Evolutionary conservation across 1,140 invertebrate species (phyloP).

Genomic region (Cydia splendana): DNA sequence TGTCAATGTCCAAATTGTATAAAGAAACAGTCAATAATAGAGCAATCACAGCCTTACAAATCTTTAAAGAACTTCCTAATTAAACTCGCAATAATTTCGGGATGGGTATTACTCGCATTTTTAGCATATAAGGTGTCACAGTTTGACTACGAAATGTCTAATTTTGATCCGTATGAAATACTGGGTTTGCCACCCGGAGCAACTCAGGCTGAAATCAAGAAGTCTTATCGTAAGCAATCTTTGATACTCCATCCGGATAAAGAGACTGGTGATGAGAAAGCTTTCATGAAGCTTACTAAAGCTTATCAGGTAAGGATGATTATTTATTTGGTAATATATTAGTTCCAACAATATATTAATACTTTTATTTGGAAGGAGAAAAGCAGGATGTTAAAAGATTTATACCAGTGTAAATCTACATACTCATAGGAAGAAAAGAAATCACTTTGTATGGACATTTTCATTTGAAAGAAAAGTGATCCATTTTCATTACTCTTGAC

Average conservation of each 20-base stretch:
- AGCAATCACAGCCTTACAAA: constrained; percentile 92
- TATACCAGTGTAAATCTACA: too few species aligned
- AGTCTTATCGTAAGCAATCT: constrained; percentile 96
- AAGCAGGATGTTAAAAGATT: too few species aligned
- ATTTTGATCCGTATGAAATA: constrained; percentile 99
- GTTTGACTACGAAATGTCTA: constrained; percentile 98
- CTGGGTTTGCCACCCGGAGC: constrained; percentile 92
- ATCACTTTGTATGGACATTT: too few species aligned
- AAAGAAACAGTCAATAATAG: constrained; percentile 90
- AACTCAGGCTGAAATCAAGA: constrained; percentile 94
- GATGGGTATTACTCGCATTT: constrained; percentile 93
- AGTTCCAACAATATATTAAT: background rate
- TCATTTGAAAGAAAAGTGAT: too few species aligned
- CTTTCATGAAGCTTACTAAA: constrained; percentile 99
- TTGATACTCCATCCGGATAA: constrained; percentile 98
- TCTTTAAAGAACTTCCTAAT: constrained; percentile 86
- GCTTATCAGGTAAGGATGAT: constrained; percentile 85
- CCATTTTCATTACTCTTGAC: too few species aligned
- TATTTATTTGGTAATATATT: background rate
- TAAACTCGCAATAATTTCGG: constrained; percentile 86
- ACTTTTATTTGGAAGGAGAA: too few species aligned
- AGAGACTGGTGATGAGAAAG: constrained; percentile 97
- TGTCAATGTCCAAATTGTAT: constrained; percentile 94
- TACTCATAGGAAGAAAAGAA: too few species aligned
- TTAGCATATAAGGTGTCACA: constrained; percentile 98